Evolutionary conservation across 2,797 vertebrate species (phyloP).

Genomic region (Buphagus erythrorhynchus): DNA sequence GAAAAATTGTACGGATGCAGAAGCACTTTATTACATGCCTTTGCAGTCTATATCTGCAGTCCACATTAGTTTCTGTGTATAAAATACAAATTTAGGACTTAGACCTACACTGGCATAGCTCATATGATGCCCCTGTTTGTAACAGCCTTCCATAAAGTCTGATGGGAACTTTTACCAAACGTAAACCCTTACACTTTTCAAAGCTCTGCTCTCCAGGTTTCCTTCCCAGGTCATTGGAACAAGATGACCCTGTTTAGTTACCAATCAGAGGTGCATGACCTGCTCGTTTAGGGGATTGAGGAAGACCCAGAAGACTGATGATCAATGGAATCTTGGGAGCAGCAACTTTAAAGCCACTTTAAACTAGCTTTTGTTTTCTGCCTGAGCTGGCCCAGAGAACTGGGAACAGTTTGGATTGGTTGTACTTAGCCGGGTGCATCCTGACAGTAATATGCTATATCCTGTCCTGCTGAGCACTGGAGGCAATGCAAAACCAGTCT

Average conservation of each 20-base stretch:
- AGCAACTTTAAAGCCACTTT: background rate
- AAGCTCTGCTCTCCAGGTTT: background rate
- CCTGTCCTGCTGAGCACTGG: background rate
- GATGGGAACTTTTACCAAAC: background rate
- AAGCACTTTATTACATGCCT: background rate
- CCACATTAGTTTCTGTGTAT: background rate
- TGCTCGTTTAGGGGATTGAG: background rate
- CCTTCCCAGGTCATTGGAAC: background rate
- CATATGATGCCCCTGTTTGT: accelerated
- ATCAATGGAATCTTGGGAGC: background rate
- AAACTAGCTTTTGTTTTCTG: background rate
- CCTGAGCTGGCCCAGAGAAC: background rate
- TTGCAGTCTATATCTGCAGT: background rate
- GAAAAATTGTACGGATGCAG: background rate
- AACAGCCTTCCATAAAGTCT: background rate
- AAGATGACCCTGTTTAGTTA: background rate
- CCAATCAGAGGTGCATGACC: background rate
- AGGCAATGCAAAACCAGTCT: background rate
- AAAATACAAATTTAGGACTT: background rate
- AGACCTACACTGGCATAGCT: background rate
- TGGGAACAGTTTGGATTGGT: background rate
- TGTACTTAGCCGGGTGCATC: background rate
- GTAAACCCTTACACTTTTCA: background rate
- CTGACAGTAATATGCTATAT: background rate
- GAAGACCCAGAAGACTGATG: background rate